These are phyloP conservation scores for Promerops cafer DNA, from an alignment of 2,113 vertebrate species.

Conservation along the genomic window DNA sequence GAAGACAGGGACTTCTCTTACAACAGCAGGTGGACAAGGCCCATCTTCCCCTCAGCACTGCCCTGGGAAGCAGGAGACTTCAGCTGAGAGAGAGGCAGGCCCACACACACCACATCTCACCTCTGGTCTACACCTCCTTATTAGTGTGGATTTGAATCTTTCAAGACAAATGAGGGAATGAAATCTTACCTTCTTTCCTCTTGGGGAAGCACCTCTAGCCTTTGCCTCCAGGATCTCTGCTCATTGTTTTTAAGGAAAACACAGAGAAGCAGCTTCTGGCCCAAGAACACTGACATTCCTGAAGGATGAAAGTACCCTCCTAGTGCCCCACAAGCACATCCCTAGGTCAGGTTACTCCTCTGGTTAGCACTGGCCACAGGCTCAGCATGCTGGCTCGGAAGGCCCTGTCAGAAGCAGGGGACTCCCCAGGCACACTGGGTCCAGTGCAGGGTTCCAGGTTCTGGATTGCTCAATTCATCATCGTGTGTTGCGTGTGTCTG, in stretches of 20 bases:
- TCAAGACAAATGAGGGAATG: background rate
- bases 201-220: background rate
- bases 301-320: background rate
- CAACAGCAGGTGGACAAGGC: background rate
- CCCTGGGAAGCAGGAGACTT: background rate
- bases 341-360: background rate
- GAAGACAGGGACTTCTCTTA: background rate
- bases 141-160: background rate
- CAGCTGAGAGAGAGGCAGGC: background rate
- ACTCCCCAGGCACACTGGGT: background rate
- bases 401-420: rapidly evolving
- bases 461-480: background rate
- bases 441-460: background rate
- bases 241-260: background rate
- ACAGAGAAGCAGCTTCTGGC: background rate
- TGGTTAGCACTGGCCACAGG: background rate
- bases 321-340: background rate
- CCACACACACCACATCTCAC: background rate
- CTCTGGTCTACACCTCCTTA: background rate
- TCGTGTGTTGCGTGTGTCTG: background rate
- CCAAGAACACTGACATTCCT: background rate
- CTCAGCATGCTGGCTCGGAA: background rate
- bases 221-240: rapidly evolving
- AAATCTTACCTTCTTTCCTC: background rate
- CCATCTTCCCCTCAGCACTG: background rate